Evolutionary conservation across 2,797 vertebrate species (phyloP), one percentile per base, ranked within the genome.

Genomic region (Chaenodraco wilsoni): DNA sequence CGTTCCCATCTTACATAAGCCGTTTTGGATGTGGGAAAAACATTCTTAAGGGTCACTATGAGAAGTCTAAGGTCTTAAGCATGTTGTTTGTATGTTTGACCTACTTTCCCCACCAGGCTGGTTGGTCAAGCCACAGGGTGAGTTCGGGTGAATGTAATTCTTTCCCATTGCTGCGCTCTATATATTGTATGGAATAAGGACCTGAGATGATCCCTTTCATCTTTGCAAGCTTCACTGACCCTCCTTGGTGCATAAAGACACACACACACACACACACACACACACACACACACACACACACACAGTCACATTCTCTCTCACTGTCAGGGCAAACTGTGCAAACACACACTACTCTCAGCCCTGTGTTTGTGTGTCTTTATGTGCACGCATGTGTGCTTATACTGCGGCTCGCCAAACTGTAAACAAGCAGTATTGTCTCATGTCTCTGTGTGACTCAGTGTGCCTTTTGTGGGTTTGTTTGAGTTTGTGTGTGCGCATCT

Each of bases 351-450:
- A 87, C 81, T 87, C 85, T 87, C 82, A 82, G 81, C 75, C 54
- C 80, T 50, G 70, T 85, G 78, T 83, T 82, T 88, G 90, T 92
- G 89, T 91, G 89, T 89, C 85, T 91, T 87, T 85, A 83, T 86
- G 87, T 86, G 88, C 86, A 87, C 74, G 84, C 82, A 83, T 89
- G 92, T 92, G 89, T 91, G 89, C 88, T 89, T 85, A 23, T 23
- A 88, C 88, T 85, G 88, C 81, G 71, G 85, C 88, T 87, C 70
- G 88, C 93, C 91, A 92, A 94, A 94, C 93, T 94, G 93, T 95
- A 94, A 95, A 95, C 93, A 94, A 93, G 91, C 92, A 87, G 90
- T 93, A 94, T 93, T 94, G 94, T 94, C 89, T 92, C 87, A 91
- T 93, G 89, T 84, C 88, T 88, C 81, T 92, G 89, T 91, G 91